A percentile compares a stretch with the other conserved stretches of the same genome.
Evolutionary conservation across 2,113 vertebrate genomes (phyloP).

Genomic region (Indri indri): DNA sequence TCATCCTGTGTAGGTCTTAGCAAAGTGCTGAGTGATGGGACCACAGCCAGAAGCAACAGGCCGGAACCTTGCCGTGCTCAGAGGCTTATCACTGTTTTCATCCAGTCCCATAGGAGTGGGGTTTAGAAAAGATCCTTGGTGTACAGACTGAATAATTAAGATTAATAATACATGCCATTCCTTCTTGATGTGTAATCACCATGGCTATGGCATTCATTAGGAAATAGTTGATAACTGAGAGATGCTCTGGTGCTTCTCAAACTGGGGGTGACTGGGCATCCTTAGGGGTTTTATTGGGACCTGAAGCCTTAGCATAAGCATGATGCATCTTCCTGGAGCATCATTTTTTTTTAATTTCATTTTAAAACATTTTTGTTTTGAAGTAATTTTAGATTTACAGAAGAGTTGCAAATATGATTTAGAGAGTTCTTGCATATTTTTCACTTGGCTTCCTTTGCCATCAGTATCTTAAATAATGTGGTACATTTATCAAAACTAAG

Average conservation of each 20-base stretch:
- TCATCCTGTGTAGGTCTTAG: background rate
- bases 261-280: background rate
- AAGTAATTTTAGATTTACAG: background rate
- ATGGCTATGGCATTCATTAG: background rate
- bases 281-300: background rate
- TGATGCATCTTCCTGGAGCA: background rate
- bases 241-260: background rate
- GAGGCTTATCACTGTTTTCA: background rate
- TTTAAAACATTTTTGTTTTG: slow-evolving; percentile 4
- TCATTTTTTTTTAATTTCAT: background rate
- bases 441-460: background rate
- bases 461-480: background rate
- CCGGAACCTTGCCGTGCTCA: background rate
- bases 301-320: background rate
- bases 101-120: background rate
- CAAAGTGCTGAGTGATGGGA: background rate
- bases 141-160: background rate
- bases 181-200: background rate
- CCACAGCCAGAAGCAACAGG: background rate
- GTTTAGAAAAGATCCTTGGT: background rate
- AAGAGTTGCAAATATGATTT: background rate
- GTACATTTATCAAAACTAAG: background rate
- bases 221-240: background rate
- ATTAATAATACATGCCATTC: background rate
- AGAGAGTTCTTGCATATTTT: background rate